A percentile compares a stretch with the other conserved stretches of the same genome.
These are phyloP conservation scores for Perizoma flavofasciatum DNA, from an alignment of 2,888 invertebrate species.

Conservation along the genomic window DNA sequence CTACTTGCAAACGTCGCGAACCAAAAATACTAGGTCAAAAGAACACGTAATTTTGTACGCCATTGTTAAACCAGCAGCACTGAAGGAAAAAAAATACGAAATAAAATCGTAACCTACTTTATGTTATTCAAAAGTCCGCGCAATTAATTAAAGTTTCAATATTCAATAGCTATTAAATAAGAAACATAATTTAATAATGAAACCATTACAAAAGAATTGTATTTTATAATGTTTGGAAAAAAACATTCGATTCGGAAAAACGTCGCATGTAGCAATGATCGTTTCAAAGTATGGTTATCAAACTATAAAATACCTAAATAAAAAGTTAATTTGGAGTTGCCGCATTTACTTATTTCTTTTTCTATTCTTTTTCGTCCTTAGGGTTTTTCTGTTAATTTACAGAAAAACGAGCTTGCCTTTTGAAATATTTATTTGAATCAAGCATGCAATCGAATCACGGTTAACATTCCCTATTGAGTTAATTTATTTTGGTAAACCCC, in stretches of 20 bases:
- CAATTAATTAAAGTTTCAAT: neutral
- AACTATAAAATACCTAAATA: conserved; percentile 24
- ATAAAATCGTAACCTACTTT: neutral
- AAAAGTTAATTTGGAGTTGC: conserved; percentile 20
- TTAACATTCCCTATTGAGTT: no score
- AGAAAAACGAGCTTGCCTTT: conserved; percentile 4
- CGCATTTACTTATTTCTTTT: conserved; percentile 5
- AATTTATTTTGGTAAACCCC: neutral
- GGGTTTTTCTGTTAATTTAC: conserved; percentile 3
- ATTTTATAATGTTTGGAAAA: conserved; percentile 4
- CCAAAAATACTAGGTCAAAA: conserved; percentile 10
- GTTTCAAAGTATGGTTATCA: conserved; percentile 24
- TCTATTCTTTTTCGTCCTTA: neutral
- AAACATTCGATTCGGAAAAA: conserved; percentile 14
- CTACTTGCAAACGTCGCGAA: conserved; percentile 6
- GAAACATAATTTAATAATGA: neutral
- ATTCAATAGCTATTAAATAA: conserved; percentile 1
- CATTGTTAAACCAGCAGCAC: conserved; percentile 1
- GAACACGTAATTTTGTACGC: conserved; percentile 16
- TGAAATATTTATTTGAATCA: neutral
- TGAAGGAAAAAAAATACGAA: neutral
- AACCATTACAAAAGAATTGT: neutral
- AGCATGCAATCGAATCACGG: conserved; percentile 2
- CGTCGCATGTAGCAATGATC: conserved; percentile 28
- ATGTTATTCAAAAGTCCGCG: neutral